phyloP scores from a whole-genome alignment of 2,113 vertebrate species.

The Axis porcinus region DNA sequence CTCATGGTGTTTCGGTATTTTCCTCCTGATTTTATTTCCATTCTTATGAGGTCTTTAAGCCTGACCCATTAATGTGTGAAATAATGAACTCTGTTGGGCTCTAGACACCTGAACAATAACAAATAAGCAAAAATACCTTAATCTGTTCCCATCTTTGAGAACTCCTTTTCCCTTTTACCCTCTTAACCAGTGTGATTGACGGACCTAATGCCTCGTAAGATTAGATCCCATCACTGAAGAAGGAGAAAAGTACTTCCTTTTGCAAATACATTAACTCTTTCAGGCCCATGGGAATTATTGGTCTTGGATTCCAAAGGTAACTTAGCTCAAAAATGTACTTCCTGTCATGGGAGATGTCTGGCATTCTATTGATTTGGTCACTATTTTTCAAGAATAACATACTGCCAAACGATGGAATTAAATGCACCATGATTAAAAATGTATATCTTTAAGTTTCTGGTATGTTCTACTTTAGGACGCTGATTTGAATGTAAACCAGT shows the following conservation, averaged over 20 bases:
- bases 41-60: not conserved
- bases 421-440: not conserved
- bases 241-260: slow-evolving; percentile 2
- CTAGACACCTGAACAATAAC: slow-evolving; percentile 17
- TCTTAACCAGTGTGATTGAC: not conserved
- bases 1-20: not conserved
- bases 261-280: slow-evolving; percentile 1
- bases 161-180: not conserved
- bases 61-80: not conserved
- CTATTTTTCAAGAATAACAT: not conserved
- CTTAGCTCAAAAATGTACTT: not conserved
- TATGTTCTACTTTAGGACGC: not conserved
- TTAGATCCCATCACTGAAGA: slow-evolving; percentile 21
- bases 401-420: not conserved
- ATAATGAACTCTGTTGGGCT: not conserved
- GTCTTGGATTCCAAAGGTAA: not conserved
- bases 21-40: slow-evolving; percentile 5
- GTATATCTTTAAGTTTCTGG: not conserved
- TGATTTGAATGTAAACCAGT: not conserved
- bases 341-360: not conserved
- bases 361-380: not conserved
- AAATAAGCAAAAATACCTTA: slow-evolving; percentile 26
- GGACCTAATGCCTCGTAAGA: not conserved
- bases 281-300: not conserved
- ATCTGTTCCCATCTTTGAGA: not conserved